Evolutionary conservation across 2,113 vertebrate genomes (phyloP).

Genomic region (Ariopsis seemanni): DNA sequence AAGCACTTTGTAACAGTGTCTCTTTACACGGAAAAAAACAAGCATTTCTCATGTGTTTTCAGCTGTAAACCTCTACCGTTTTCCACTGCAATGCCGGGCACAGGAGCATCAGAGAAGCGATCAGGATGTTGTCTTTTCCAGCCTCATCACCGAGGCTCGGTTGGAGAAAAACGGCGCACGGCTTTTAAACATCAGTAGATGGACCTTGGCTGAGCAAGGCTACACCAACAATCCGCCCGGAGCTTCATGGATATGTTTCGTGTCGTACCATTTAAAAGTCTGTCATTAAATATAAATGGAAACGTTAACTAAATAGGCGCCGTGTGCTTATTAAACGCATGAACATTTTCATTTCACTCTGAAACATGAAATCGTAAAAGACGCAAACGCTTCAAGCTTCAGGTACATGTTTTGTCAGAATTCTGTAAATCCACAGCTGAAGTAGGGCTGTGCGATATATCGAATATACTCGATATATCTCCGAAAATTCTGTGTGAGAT

Average conservation of each 20-base stretch:
- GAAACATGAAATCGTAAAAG: background rate
- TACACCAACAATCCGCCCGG: background rate
- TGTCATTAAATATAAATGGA: background rate
- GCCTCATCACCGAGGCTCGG: slow-evolving; percentile 16
- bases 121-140: slow-evolving; percentile 47
- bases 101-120: background rate
- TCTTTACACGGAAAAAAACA: slow-evolving; percentile 10
- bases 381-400: background rate
- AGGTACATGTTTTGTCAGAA: background rate
- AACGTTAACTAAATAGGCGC: background rate
- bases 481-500: too few species aligned
- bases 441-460: too few species aligned
- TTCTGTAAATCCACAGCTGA: background rate
- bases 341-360: background rate
- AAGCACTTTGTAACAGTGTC: background rate
- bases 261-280: background rate
- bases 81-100: slow-evolving; percentile 44
- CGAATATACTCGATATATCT: too few species aligned
- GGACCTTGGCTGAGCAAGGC: background rate
- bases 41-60: slow-evolving; percentile 59
- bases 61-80: slow-evolving; percentile 43
- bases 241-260: background rate
- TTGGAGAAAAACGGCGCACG: background rate
- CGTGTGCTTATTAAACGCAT: background rate
- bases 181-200: slow-evolving; percentile 7